Evolutionary conservation across 2,797 vertebrate species (phyloP).

Genomic region (Okamejei kenojei): DNA sequence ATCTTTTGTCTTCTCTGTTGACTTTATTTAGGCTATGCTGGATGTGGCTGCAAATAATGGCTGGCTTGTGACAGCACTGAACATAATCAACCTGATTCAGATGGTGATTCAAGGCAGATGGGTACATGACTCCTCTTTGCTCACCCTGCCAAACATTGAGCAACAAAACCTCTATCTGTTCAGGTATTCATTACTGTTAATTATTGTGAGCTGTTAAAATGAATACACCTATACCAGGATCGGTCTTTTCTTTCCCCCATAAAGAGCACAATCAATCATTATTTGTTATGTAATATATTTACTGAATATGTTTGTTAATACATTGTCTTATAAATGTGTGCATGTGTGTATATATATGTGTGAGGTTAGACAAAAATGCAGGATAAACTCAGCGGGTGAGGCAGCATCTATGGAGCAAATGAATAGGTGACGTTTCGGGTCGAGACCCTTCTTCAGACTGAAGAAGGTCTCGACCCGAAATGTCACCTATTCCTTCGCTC

Average conservation of each 20-base stretch:
- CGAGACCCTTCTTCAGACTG: too few relatives aligned
- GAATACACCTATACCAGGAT: conserved; percentile 33
- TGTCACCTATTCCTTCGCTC: too few relatives aligned
- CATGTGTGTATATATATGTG: too few relatives aligned
- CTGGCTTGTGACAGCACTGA: conserved; percentile 81
- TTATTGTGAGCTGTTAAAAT: not conserved
- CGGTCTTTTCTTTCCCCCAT: conserved; percentile 23
- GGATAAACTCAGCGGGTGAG: too few relatives aligned
- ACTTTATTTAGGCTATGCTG: conserved; percentile 76
- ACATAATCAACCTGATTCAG: conserved; percentile 80
- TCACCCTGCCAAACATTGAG: conserved; percentile 79
- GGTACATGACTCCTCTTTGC: conserved; percentile 79
- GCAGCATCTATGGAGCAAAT: too few relatives aligned
- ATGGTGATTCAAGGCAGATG: conserved; percentile 92
- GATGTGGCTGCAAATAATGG: conserved; percentile 86
- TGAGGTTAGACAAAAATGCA: too few relatives aligned
- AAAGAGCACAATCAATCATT: conserved; percentile 30
- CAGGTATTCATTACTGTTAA: conserved; percentile 58
- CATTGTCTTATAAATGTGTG: too few relatives aligned
- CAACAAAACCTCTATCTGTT: conserved; percentile 80
- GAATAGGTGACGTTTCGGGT: too few relatives aligned
- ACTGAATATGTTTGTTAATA: not conserved
- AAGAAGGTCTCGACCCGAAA: too few relatives aligned
- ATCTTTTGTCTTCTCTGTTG: not conserved
- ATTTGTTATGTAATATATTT: conserved; percentile 39